Percentiles rank a stretch among this genome's conserved stretches.
These are phyloP conservation scores for Antheraea pernyi DNA, from an alignment of 1,140 invertebrate genomes.

Conservation along the genomic window DNA sequence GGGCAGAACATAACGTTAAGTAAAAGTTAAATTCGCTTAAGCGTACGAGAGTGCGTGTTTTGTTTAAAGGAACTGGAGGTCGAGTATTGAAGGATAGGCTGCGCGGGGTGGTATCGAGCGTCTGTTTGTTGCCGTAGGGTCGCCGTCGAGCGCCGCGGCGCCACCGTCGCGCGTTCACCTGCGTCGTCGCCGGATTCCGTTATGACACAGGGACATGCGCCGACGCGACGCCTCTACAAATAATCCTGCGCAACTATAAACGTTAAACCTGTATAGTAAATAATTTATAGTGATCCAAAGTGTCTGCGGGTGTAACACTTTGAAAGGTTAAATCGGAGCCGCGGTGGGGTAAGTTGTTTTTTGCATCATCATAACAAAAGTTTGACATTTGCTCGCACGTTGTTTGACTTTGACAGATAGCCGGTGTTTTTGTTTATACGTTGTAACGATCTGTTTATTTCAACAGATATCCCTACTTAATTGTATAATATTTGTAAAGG, in stretches of 20 bases:
- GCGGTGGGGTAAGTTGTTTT: constrained; percentile 29
- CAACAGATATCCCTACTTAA: not conserved
- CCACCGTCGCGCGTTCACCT: constrained; percentile 54
- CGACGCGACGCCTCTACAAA: constrained; percentile 36
- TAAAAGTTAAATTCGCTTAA: too few relatives aligned
- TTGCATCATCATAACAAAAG: constrained; percentile 14
- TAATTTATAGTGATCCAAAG: constrained; percentile 1
- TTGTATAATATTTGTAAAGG: constrained; percentile 5
- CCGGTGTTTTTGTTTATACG: constrained; percentile 56
- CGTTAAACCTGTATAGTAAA: constrained; percentile 2
- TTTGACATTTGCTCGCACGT: constrained; percentile 31
- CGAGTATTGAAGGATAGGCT: not conserved
- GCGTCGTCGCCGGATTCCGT: constrained; percentile 45
- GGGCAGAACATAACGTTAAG: too few relatives aligned
- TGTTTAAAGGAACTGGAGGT: not conserved
- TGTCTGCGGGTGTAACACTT: constrained; percentile 8
- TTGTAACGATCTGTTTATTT: not conserved
- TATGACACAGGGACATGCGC: constrained; percentile 37
- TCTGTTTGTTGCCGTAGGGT: constrained; percentile 38
- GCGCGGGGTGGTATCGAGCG: constrained; percentile 28
- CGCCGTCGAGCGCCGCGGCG: constrained; percentile 63
- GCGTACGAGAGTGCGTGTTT: not conserved
- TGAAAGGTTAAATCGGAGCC: constrained; percentile 1
- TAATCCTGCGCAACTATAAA: constrained; percentile 16
- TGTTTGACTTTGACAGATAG: constrained; percentile 54